Conservation (phyloP, 2,797 vertebrate genomes). For the Sebastolobus altivelis region DNA sequence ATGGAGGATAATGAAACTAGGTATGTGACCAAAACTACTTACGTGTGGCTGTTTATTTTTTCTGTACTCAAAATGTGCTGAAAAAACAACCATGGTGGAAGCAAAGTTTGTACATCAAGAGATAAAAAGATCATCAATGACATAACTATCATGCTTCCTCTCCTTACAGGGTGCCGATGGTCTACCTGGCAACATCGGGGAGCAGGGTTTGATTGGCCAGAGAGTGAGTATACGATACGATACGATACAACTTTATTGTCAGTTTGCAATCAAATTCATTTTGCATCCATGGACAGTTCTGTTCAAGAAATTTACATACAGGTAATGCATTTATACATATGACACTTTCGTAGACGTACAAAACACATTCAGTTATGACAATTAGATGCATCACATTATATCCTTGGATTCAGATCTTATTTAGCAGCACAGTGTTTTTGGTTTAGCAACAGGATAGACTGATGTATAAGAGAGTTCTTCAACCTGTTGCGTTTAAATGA, state of each 20-base stretch:
- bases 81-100: not conserved
- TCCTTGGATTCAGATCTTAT: too few species aligned
- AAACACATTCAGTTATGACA: too few species aligned
- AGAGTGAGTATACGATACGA: conserved; percentile 58
- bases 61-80: not conserved
- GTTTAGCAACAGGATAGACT: too few species aligned
- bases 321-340: too few species aligned
- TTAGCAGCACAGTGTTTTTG: too few species aligned
- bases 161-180: conserved; percentile 78
- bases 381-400: too few species aligned
- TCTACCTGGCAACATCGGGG: conserved; percentile 74
- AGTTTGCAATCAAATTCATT: too few species aligned
- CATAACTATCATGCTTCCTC: not conserved
- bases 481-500: too few species aligned
- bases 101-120: not conserved
- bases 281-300: too few species aligned
- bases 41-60: not conserved
- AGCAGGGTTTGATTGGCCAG: conserved; percentile 80
- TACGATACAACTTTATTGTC: too few species aligned
- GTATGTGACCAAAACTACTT: not conserved
- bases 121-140: not conserved
- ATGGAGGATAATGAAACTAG: not conserved
- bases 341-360: fast-evolving
- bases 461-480: too few species aligned
- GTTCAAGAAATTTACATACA: fast-evolving